These are phyloP conservation scores for Brachypalpus laphriformis DNA, from an alignment of 2,888 invertebrate genomes.

Conservation along the genomic window DNA sequence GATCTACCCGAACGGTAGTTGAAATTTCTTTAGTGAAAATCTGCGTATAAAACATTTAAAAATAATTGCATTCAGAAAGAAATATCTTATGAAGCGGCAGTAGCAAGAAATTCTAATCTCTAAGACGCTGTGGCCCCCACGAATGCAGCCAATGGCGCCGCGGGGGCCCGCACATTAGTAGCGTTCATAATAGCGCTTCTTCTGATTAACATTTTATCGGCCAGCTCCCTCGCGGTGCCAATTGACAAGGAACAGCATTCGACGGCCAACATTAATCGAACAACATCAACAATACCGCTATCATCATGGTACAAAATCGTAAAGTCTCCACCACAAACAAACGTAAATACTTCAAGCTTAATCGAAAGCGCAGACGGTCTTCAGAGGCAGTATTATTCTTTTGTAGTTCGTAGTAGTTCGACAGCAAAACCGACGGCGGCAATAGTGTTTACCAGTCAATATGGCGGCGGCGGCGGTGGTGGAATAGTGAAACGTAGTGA, in stretches of 20 bases:
- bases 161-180: conserved; percentile 81
- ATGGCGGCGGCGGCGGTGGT: conserved; percentile 53
- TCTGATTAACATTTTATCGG: conserved; percentile 79
- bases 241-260: conserved; percentile 44
- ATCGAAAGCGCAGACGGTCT: conserved; percentile 59
- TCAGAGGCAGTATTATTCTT: conserved; percentile 15
- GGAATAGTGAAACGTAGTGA: conserved; percentile 57
- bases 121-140: conserved; percentile 82
- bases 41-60: background rate
- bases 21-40: background rate
- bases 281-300: conserved; percentile 9
- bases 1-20: conserved; percentile 48
- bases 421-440: background rate
- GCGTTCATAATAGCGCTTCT: conserved; percentile 79
- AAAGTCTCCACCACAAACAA: conserved; percentile 55
- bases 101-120: conserved; percentile 39
- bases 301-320: conserved; percentile 76
- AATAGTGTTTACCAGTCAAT: conserved; percentile 7
- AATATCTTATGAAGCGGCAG: background rate
- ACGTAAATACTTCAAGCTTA: conserved; percentile 70
- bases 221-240: conserved; percentile 82
- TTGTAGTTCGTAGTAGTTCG: conserved; percentile 25
- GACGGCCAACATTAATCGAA: conserved; percentile 37
- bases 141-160: conserved; percentile 82
- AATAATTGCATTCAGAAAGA: background rate